phyloP scores from a whole-genome alignment of 2,113 vertebrate genomes.

The Okapia johnstoni region DNA sequence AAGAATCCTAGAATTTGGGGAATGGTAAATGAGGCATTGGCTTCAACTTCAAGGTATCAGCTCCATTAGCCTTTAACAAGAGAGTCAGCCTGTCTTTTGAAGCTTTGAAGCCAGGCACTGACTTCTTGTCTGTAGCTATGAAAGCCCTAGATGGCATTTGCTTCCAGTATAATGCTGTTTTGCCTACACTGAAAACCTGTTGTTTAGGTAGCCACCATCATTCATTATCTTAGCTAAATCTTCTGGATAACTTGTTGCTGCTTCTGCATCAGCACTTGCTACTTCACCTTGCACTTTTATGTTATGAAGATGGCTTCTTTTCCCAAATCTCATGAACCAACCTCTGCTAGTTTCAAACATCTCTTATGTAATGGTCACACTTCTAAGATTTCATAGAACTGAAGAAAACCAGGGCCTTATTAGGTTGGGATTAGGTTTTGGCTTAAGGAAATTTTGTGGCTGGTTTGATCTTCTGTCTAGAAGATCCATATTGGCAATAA shows the following conservation, averaged over 20 bases:
- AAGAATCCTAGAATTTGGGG: no score
- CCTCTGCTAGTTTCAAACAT: neutral
- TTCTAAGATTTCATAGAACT: neutral
- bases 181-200: neutral
- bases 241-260: neutral
- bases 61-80: no score
- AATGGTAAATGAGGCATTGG: no score
- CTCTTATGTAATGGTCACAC: neutral
- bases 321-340: neutral
- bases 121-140: no score
- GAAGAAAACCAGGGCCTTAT: neutral
- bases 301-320: neutral
- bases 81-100: no score
- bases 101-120: no score
- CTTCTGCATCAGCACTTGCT: neutral
- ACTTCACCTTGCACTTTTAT: neutral
- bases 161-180: neutral
- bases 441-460: neutral
- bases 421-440: neutral
- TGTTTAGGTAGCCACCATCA: neutral
- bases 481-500: neutral
- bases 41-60: no score
- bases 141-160: neutral
- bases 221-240: neutral
- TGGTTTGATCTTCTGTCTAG: neutral